A percentile compares a stretch with the other conserved stretches of the same genome.
phyloP scores from a whole-genome alignment of 2,113 vertebrate genomes.

The Amblyopsis rosae region DNA sequence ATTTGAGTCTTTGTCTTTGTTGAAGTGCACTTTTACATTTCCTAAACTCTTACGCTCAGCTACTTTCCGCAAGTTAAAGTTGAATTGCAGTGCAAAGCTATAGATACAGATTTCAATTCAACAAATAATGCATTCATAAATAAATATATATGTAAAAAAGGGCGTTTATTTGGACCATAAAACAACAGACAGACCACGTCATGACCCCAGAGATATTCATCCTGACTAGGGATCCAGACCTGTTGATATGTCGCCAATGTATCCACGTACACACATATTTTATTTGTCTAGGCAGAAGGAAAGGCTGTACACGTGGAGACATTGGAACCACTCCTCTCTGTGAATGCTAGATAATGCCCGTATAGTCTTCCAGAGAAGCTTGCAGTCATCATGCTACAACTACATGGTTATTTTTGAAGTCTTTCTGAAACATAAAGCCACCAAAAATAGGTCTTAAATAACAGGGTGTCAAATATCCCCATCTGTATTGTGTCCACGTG shows the following conservation, averaged over 20 bases:
- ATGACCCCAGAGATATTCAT: not conserved
- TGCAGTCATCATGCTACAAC: slow-evolving; percentile 51
- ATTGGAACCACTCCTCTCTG: not conserved
- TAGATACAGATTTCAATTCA: too few relatives aligned
- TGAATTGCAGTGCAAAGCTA: too few relatives aligned
- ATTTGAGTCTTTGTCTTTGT: slow-evolving; percentile 10
- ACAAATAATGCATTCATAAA: too few relatives aligned
- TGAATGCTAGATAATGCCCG: not conserved
- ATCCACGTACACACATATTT: not conserved
- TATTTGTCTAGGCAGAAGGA: too few relatives aligned
- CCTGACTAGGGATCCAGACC: slow-evolving; percentile 43
- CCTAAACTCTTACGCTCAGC: not conserved
- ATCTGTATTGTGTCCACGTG: slow-evolving; percentile 12
- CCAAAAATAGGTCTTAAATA: slow-evolving; percentile 67
- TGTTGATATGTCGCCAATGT: slow-evolving; percentile 12
- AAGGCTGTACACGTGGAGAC: too few relatives aligned
- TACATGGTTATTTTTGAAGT: slow-evolving; percentile 69
- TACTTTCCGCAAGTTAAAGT: not conserved
- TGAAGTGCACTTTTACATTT: slow-evolving; percentile 14
- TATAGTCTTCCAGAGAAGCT: slow-evolving; percentile 11
- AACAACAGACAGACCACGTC: not conserved
- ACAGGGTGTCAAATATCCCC: slow-evolving; percentile 61
- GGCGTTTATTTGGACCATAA: not conserved
- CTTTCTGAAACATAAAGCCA: slow-evolving; percentile 47
- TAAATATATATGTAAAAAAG: too few relatives aligned